Evolutionary conservation across 1,140 invertebrate genomes (phyloP), one percentile per base, ranked within the genome.

Genomic region (Temnothorax curvispinosus): DNA sequence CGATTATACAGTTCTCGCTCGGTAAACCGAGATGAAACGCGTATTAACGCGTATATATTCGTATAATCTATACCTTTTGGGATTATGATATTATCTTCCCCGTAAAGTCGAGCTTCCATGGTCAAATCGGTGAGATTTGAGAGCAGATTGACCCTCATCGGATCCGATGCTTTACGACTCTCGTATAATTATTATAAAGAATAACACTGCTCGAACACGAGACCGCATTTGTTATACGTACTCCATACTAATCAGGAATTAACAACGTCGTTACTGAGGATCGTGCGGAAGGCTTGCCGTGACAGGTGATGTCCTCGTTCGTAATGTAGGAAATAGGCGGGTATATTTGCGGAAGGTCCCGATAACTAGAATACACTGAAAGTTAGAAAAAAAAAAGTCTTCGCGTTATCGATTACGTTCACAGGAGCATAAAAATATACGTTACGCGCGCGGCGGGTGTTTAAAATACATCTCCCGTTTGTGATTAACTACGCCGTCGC

Each of bases 141-240:
- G 58, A 67, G 62, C 62, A 38, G n/a, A 80, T 80, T 77, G 77
- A 72, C 21, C 38, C 0, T 75, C 32, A 38, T 62, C 54, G 41
- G 54, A 74, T 82, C 41, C 18, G 69, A 84, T 84, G 64, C 65
- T 81, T 81, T 44, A 56, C 52, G 18, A 54, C 47, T 38, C 13
- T 80, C 76, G 38, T 21, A 71, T 21, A 71, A 56, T 84, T 60
- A 75, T 84, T 77, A 52, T 78, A 85, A 77, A 85, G 21, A 27
- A 41, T 41, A 52, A 74, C n/a, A 32, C 69, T 38, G 54, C n/a
- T 84, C 38, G 58, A 71, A 15, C 15, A 6, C 32, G 9, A 21
- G 15, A 64, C 44, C n/a, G 21, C n/a, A 27, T 85, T 67, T 52
- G 50, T 77, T 64, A 27, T 27, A 76, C 15, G 15, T 52, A 54